These are phyloP conservation scores for Aythya fuligula DNA, from an alignment of 2,797 vertebrate species.

Conservation along the genomic window DNA sequence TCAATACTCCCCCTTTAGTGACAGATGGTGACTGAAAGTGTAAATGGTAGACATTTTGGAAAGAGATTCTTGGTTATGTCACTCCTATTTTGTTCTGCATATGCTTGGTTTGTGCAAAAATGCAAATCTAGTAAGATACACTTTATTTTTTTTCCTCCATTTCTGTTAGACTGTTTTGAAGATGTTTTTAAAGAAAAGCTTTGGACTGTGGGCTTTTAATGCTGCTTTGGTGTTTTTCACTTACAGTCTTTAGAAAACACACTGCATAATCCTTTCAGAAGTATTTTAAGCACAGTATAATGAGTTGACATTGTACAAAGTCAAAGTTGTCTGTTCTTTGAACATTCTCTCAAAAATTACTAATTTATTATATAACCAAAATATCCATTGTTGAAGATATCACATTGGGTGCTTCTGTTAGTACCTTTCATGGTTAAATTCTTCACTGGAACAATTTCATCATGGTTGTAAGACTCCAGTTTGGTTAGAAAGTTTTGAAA, in stretches of 20 bases:
- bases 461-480: neutral
- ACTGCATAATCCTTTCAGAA: neutral
- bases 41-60: neutral
- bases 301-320: neutral
- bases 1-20: neutral
- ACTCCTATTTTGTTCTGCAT: neutral
- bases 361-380: neutral
- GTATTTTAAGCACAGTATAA: neutral
- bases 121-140: neutral
- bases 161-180: neutral
- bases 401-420: neutral
- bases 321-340: neutral
- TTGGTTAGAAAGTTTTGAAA: neutral
- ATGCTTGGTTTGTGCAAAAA: neutral
- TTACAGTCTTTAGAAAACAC: neutral
- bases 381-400: neutral
- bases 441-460: neutral
- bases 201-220: neutral
- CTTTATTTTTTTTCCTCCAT: neutral
- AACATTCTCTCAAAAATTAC: neutral
- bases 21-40: neutral
- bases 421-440: neutral
- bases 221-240: neutral
- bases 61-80: neutral
- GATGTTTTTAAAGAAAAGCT: neutral